Conservation (phyloP, 2,113 vertebrate genomes). For the Chionomys nivalis region DNA sequence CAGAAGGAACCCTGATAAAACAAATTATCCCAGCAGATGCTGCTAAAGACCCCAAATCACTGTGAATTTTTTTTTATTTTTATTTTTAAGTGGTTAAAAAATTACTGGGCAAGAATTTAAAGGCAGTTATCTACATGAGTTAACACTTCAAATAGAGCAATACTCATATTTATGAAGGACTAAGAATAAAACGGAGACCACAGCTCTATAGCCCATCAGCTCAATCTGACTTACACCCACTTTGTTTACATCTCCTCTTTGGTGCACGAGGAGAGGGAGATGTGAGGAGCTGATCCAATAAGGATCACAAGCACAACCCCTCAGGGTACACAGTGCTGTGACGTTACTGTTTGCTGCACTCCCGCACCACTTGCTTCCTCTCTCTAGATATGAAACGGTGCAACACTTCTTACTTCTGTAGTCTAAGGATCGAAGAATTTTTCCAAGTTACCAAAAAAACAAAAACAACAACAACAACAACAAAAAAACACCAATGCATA, state of each 20-base stretch:
- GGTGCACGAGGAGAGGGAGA: not conserved
- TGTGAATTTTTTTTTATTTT: conserved; percentile 32
- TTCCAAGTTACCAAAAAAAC: not conserved
- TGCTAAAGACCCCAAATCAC: not conserved
- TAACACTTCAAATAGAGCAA: conserved; percentile 75
- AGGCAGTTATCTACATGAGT: conserved; percentile 12
- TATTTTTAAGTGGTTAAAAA: conserved; percentile 50
- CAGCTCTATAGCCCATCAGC: not conserved
- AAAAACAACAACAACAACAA: too few relatives aligned
- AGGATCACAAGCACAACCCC: not conserved
- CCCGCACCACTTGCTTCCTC: not conserved
- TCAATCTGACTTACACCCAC: not conserved
- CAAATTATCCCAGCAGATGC: not conserved
- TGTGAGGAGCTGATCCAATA: not conserved
- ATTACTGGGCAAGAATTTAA: conserved; percentile 53
- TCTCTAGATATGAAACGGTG: not conserved
- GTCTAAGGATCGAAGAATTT: not conserved
- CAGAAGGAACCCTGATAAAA: conserved; percentile 77
- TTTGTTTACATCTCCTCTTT: conserved; percentile 32
- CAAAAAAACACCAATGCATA: too few relatives aligned
- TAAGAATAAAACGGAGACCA: conserved; percentile 50
- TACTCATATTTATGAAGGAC: conserved; percentile 60
- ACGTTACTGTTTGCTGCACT: not conserved
- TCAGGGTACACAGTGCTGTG: not conserved
- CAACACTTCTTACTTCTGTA: not conserved